A percentile compares a stretch with the other conserved stretches of the same genome.
phyloP scores from a whole-genome alignment of 2,888 invertebrate genomes.

The Eilema caniola region DNA sequence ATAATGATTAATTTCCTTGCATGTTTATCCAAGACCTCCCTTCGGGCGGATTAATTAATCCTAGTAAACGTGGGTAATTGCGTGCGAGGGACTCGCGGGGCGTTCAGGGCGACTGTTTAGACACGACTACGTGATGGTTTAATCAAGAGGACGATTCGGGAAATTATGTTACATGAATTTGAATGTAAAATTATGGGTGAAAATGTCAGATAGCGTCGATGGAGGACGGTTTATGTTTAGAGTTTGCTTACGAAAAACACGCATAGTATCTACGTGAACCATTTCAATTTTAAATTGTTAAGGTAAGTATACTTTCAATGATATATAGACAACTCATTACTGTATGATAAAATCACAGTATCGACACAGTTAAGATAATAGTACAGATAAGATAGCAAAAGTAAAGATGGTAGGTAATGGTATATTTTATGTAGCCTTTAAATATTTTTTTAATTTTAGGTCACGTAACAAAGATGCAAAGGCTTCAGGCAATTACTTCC shows the following conservation, averaged over 20 bases:
- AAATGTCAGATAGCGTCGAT: not conserved
- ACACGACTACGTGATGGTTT: slow-evolving; percentile 54
- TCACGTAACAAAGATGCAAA: too few relatives aligned
- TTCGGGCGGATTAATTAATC: slow-evolving; percentile 69
- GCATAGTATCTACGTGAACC: too few relatives aligned
- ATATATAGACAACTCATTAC: too few relatives aligned
- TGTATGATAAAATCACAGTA: too few relatives aligned
- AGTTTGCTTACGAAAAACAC: not conserved
- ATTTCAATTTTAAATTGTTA: not conserved
- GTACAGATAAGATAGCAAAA: too few relatives aligned
- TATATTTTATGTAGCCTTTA: too few relatives aligned
- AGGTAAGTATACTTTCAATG: not conserved
- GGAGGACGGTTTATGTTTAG: not conserved
- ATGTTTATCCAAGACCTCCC: slow-evolving; percentile 60
- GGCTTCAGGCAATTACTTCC: too few relatives aligned
- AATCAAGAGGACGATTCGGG: slow-evolving; percentile 41
- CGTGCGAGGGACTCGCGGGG: slow-evolving; percentile 47
- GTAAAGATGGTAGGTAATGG: too few relatives aligned
- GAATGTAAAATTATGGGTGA: slow-evolving; percentile 30
- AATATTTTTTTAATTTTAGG: too few relatives aligned
- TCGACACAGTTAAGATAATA: too few relatives aligned
- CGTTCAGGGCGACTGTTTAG: slow-evolving; percentile 39
- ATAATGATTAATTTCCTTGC: slow-evolving; percentile 62
- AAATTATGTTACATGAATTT: slow-evolving; percentile 40
- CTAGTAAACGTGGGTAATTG: slow-evolving; percentile 70